phyloP scores from a whole-genome alignment of 2,888 invertebrate species.

The Agrochola lota region DNA sequence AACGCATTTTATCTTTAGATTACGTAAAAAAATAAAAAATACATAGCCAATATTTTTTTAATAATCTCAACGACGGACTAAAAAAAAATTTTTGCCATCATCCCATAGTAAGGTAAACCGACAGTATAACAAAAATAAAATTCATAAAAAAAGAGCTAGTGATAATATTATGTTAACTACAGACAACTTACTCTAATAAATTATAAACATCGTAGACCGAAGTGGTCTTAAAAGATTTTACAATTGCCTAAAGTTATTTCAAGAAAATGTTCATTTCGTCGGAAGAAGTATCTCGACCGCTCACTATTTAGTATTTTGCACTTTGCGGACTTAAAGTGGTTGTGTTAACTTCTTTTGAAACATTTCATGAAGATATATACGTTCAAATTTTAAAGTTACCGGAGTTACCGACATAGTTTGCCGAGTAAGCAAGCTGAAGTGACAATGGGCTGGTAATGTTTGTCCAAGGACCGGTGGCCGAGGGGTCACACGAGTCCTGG shows the following conservation, averaged over 20 bases:
- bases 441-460: background rate
- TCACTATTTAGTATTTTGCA: constrained; percentile 31
- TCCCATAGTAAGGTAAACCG: too few species aligned
- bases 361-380: background rate
- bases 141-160: background rate
- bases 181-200: background rate
- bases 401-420: background rate
- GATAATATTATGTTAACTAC: background rate
- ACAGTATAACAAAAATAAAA: background rate
- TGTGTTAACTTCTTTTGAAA: background rate
- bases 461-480: background rate
- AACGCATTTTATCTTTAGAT: too few species aligned
- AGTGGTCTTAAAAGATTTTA: background rate
- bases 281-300: constrained; percentile 12
- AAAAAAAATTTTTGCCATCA: too few species aligned
- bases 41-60: too few species aligned
- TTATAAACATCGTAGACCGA: background rate
- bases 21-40: too few species aligned
- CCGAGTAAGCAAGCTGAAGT: background rate
- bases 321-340: constrained; percentile 16
- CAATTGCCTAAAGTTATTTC: constrained; percentile 2
- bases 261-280: constrained; percentile 25
- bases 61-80: too few species aligned
- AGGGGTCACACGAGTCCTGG: background rate
- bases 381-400: background rate